Evolutionary conservation across 2,888 invertebrate species (phyloP).

Genomic region (Tubulanus polymorphus): DNA sequence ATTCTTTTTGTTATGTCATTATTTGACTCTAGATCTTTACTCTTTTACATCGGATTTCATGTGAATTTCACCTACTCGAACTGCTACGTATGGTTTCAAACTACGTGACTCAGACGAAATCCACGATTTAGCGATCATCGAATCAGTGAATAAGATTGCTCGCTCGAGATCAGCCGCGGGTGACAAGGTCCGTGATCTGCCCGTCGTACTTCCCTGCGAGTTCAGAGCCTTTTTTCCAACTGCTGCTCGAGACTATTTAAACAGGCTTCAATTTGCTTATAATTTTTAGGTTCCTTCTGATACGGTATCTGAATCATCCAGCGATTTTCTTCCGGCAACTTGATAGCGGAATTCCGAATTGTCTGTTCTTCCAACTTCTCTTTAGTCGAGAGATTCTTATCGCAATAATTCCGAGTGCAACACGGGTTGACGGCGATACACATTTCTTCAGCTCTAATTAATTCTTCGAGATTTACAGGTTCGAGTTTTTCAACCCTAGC

Average conservation of each 20-base stretch:
- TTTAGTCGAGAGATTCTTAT: neutral
- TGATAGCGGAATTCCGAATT: neutral
- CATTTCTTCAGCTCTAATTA: neutral
- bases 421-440: neutral
- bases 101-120: neutral
- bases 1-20: too few relatives aligned
- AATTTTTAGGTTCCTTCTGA: neutral
- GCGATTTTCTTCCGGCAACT: neutral
- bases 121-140: too few relatives aligned
- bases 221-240: neutral
- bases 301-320: neutral
- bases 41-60: neutral
- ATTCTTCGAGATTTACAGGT: neutral
- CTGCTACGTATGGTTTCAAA: neutral
- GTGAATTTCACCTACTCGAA: neutral
- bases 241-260: neutral
- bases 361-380: neutral
- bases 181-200: neutral
- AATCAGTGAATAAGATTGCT: too few relatives aligned
- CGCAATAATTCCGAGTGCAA: neutral
- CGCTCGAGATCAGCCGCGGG: neutral
- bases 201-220: neutral
- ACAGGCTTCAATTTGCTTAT: neutral
- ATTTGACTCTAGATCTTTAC: too few relatives aligned
- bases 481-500: too few relatives aligned